Conservation (phyloP, 2,113 vertebrate genomes). For the Oostethus manadensis region DNA sequence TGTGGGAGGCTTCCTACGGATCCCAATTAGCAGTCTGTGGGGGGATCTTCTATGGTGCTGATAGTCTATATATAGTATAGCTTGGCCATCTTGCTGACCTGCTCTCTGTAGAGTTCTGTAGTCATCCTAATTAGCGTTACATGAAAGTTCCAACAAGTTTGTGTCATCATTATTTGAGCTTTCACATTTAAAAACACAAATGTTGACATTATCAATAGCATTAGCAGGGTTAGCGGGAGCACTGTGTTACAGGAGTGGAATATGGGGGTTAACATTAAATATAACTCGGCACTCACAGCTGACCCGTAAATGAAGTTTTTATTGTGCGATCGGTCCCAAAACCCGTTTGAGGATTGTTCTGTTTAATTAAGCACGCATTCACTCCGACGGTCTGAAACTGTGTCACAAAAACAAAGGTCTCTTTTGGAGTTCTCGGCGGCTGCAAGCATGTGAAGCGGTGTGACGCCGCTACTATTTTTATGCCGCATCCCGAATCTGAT, state of each 20-base stretch:
- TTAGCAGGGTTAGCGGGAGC: neutral
- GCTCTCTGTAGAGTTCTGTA: slow-evolving; percentile 28
- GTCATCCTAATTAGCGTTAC: slow-evolving; percentile 8
- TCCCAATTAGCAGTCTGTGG: slow-evolving; percentile 50
- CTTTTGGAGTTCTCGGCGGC: slow-evolving; percentile 48
- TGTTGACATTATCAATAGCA: neutral
- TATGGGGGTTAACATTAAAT: slow-evolving; percentile 29
- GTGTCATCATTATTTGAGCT: neutral
- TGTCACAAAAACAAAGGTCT: slow-evolving; percentile 70
- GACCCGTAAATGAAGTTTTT: slow-evolving; percentile 7
- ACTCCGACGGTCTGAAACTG: slow-evolving; percentile 58
- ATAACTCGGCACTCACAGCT: slow-evolving; percentile 22
- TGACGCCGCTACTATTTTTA: slow-evolving; percentile 63
- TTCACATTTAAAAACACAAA: neutral
- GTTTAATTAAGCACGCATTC: slow-evolving; percentile 65
- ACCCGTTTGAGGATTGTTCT: slow-evolving; percentile 46
- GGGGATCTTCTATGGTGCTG: slow-evolving; percentile 41
- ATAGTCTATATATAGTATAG: slow-evolving; percentile 65
- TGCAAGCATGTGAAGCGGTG: slow-evolving; percentile 48
- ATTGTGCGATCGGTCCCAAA: slow-evolving; percentile 21
- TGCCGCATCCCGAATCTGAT: slow-evolving; percentile 38
- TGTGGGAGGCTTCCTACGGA: slow-evolving; percentile 50
- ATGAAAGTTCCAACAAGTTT: no score
- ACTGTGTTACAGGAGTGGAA: slow-evolving; percentile 24
- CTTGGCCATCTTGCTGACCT: slow-evolving; percentile 43